Base-by-base conservation (phyloP, 1,140 invertebrate species). In the Gonatopus flavifemur region DNA sequence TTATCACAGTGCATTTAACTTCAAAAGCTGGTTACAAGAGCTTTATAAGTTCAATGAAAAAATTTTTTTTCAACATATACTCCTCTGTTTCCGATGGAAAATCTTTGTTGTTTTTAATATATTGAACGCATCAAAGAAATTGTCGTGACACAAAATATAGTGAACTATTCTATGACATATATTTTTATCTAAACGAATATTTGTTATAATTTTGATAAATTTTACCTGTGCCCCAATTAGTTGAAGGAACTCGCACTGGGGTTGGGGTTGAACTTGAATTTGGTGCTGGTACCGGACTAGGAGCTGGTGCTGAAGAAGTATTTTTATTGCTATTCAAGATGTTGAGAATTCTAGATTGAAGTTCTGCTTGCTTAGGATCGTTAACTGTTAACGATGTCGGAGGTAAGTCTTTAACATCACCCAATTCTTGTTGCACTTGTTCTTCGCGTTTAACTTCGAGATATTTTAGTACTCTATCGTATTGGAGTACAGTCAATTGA, bases 311-410 rank as follows among this genome's bases (percentile, higher is more conserved):
- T 30, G 46, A 38, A 0, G 60, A 25, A 8, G 58, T 35, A 56
- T 37, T 63, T 59, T 77, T 69, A 59, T 73, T 73, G 48, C 70
- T 86, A 61, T 90, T 91, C 49, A 93, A 68, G 40, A 94, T 92
- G 70, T 84, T 93, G 22, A 94, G 76, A 47, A 95, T 94, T 55
- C 90, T 84, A 57, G 87, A 89, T 61, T 94, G 90, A 4, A 94
- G 68, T 68, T 94, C 90, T 1, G 83, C 83, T 66, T 89, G 84
- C 42, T 86, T 79, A 56, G 82, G 74, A 50, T 80, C 54, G 54
- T 53, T 59, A 51, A 64, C 37, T 49, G 65, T 61, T n/a, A 72
- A 51, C 19, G 76, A 52, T n/a, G 80, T 70, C 0, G 80, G 64
- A 10, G 83, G 80, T 6, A 76, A 52, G 55, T 77, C 76, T 40